Base-by-base conservation (phyloP, 2,113 vertebrate genomes). In the Sphaerodactylus townsendi region DNA sequence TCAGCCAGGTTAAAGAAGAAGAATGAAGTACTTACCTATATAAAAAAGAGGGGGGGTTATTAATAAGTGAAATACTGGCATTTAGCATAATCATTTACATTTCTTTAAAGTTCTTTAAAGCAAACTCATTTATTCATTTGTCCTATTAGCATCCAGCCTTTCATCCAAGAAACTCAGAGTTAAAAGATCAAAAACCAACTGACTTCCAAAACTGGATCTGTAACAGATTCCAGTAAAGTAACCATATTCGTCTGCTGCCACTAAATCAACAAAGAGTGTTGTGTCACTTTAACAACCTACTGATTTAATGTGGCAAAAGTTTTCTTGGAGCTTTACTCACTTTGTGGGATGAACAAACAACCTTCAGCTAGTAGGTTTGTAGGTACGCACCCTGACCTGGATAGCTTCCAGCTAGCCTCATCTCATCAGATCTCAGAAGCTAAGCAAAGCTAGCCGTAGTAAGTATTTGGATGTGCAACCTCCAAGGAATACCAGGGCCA, bases 21-120 rank as follows among this genome's bases (percentile, higher is more conserved):
- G 88, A 92, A 90, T 23, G 90, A 21, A 65, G 41, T 87, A 88
- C 81, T 77, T 95, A 96, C 96, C 96, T 96, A 95, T 95, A 94
- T 95, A 95, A 79, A 94, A 93, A 93, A 0, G 86, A 33, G 89
- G 44, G 76, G 89, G 88, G 80, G 87, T 14, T 53, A 75, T 94
- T 91, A 93, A 37, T 89, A 44, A 10, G 65, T 14, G 10, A 69
- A 89, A 77, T 73, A 15, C 0, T 81, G 1, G 14, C 35, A 13
- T 2, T 46, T 78, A 81, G 19, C 30, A 81, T 3, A 0, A 56
- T 79, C 15, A 39, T 39, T 50, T 69, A 5, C 8, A 53, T 35
- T 70, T 2, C 23, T 4, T 56, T 56, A 56, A 56, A 77, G 66
- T 15, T 28, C 59, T 39, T 69, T 80, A 35, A 0, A 68, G 77